Conservation (phyloP, 2,113 vertebrate species). For the Trichechus manatus region DNA sequence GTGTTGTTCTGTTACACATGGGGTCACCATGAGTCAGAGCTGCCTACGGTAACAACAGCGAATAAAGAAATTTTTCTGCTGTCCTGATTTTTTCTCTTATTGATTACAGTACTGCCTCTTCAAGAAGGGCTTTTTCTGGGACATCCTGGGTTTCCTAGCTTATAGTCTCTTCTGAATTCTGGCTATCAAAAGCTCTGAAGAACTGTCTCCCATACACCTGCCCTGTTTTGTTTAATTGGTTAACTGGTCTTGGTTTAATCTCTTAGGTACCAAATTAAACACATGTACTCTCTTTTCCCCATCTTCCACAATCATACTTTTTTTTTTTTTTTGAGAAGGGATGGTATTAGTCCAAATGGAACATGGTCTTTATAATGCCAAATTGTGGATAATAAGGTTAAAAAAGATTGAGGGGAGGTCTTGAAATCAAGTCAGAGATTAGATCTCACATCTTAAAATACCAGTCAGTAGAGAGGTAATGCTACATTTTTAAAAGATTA, state of each 20-base stretch:
- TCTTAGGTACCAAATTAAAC: neutral
- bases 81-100: neutral
- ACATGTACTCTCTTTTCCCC: neutral
- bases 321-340: neutral
- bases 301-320: neutral
- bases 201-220: neutral
- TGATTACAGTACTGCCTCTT: neutral
- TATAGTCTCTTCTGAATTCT: neutral
- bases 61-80: neutral
- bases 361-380: neutral
- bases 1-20: too few species aligned
- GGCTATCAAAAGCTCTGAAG: neutral
- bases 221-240: too few species aligned
- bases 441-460: neutral
- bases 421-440: neutral
- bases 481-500: neutral
- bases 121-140: neutral
- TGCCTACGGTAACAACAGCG: too few species aligned
- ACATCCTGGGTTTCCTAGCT: neutral
- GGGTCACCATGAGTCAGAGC: too few species aligned
- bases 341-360: neutral
- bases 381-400: neutral
- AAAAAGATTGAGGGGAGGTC: neutral
- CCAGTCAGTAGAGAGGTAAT: neutral
- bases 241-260: neutral